Evolutionary conservation across 2,113 vertebrate genomes (phyloP).

Genomic region (Trichechus manatus): DNA sequence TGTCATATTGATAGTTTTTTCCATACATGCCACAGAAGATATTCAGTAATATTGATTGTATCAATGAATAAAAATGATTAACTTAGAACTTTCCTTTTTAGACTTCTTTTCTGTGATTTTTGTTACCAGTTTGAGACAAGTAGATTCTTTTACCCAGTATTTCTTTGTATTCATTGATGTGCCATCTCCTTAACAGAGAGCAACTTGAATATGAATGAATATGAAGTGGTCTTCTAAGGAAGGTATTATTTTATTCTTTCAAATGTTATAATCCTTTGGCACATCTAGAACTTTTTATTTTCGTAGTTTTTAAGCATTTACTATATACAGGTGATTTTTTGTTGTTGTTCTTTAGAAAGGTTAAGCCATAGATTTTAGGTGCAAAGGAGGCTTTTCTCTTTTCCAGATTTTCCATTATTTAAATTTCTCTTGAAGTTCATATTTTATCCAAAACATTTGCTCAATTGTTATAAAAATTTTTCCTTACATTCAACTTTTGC

Average conservation of each 20-base stretch:
- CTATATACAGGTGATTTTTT: background rate
- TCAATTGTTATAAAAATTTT: background rate
- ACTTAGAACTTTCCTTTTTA: background rate
- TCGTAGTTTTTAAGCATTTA: slow-evolving; percentile 5
- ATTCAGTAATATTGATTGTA: background rate
- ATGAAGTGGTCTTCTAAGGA: background rate
- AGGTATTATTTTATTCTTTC: background rate
- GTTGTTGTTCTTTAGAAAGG: background rate
- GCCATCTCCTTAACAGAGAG: background rate
- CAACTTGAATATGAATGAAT: background rate
- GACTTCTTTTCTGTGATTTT: background rate
- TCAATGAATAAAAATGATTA: background rate
- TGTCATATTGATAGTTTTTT: background rate
- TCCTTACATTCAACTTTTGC: background rate
- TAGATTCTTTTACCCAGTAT: background rate
- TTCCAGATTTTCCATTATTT: background rate
- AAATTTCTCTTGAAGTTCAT: background rate
- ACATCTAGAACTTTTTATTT: slow-evolving; percentile 17
- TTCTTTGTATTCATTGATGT: background rate
- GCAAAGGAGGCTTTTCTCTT: background rate
- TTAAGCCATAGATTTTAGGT: background rate
- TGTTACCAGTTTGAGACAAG: background rate
- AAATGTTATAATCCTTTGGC: background rate
- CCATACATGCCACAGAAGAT: background rate
- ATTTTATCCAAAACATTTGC: background rate